Evolutionary conservation across 2,113 vertebrate species (phyloP).

Genomic region (Ophiodon elongatus): DNA sequence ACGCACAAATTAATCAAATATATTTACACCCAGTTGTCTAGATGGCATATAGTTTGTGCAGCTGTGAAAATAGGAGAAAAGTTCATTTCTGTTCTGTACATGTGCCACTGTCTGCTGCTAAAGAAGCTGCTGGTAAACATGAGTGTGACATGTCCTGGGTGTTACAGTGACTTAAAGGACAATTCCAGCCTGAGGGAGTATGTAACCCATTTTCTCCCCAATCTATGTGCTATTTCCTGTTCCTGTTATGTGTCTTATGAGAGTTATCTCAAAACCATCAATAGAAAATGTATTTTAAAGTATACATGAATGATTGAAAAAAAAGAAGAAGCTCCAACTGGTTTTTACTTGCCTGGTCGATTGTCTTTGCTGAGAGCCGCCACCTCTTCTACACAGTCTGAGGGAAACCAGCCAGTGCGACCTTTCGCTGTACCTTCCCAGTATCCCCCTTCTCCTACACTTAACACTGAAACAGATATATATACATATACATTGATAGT

Average conservation of each 20-base stretch:
- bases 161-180: constrained; percentile 58
- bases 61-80: constrained; percentile 34
- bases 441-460: constrained; percentile 93
- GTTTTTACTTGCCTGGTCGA: constrained; percentile 84
- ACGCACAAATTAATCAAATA: constrained; percentile 27
- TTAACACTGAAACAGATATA: constrained; percentile 84
- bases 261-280: neutral
- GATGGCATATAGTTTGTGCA: constrained; percentile 42
- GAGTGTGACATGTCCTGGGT: constrained; percentile 41
- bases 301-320: neutral
- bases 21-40: constrained; percentile 50
- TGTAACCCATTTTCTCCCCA: constrained; percentile 42
- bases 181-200: constrained; percentile 43
- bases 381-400: constrained; percentile 93
- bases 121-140: constrained; percentile 41
- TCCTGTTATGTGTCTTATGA: neutral
- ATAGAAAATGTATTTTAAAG: neutral
- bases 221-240: neutral
- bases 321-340: neutral
- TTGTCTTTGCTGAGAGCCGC: constrained; percentile 86
- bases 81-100: constrained; percentile 4
- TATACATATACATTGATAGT: neutral
- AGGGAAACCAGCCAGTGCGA: constrained; percentile 92
- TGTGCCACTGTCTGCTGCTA: constrained; percentile 25
- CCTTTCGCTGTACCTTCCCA: constrained; percentile 95